A percentile compares a stretch with the other conserved stretches of the same genome.
Conservation (phyloP, 2,113 vertebrate species). For the Ramphastos sulfuratus region DNA sequence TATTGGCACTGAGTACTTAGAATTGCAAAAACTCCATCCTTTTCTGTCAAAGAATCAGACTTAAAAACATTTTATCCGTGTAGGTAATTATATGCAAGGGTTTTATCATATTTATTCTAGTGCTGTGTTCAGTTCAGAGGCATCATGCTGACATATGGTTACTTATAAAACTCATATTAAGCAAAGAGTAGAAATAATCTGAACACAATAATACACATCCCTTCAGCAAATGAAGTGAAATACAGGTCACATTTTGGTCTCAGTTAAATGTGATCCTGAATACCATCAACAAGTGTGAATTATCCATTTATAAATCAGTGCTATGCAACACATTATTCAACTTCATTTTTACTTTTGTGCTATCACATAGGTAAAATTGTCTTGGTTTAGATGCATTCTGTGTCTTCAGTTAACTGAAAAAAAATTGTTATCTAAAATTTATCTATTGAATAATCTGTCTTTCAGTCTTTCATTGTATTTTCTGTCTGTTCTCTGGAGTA, state of each 20-base stretch:
- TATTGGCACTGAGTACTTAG: background rate
- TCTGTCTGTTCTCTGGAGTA: fast-evolving
- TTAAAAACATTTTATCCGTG: background rate
- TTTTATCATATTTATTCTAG: background rate
- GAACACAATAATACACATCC: background rate
- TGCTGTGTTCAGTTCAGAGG: background rate
- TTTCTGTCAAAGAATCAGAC: background rate
- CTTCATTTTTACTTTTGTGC: background rate
- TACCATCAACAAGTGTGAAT: background rate
- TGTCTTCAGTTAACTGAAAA: background rate
- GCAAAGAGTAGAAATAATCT: background rate
- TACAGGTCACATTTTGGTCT: background rate
- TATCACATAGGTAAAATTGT: background rate
- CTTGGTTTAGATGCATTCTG: background rate
- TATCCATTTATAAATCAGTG: background rate
- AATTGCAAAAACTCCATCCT: background rate
- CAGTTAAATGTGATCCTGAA: background rate
- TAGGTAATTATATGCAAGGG: background rate
- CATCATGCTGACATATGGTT: background rate
- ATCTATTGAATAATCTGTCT: background rate
- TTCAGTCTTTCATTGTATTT: background rate
- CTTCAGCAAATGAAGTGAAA: background rate
- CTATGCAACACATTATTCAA: background rate
- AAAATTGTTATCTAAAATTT: background rate
- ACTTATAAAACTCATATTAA: background rate